Conservation (phyloP, 2,888 invertebrate species). For the Hedya salicella region DNA sequence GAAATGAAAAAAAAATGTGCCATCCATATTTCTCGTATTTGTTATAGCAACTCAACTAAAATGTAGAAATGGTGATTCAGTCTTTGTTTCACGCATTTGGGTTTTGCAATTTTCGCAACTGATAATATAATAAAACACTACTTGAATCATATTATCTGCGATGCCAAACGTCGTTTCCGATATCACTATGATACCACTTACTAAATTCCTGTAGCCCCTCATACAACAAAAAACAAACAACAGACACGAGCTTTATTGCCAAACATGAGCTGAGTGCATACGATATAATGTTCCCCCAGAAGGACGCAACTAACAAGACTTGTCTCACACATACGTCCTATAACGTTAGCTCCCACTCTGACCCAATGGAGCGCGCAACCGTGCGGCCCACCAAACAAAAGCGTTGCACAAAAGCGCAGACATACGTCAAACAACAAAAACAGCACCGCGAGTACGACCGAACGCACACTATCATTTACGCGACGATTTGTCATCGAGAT, state of each 20-base stretch:
- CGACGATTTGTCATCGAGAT: slow-evolving; percentile 83
- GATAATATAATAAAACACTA: no score
- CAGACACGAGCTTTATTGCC: neutral
- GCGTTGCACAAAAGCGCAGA: slow-evolving; percentile 67
- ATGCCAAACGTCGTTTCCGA: no score
- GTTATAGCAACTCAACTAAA: no score
- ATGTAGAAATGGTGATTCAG: no score
- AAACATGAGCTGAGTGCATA: neutral
- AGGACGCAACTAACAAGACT: neutral
- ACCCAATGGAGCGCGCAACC: slow-evolving; percentile 64
- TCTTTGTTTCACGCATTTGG: no score
- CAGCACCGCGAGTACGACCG: slow-evolving; percentile 64
- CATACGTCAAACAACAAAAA: slow-evolving; percentile 83
- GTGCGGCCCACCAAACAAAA: slow-evolving; percentile 51
- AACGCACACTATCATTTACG: slow-evolving; percentile 82
- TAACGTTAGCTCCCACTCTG: slow-evolving; percentile 22
- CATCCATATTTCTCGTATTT: no score
- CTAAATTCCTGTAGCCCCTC: neutral
- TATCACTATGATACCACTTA: no score
- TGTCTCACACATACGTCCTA: neutral
- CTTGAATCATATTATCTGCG: no score
- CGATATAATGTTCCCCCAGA: neutral
- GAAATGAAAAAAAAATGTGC: no score
- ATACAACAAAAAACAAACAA: neutral
- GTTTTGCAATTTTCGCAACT: no score